Percentiles rank a stretch among this genome's conserved stretches.
phyloP scores from a whole-genome alignment of 2,797 vertebrate species.

The Sus cebifrons region DNA sequence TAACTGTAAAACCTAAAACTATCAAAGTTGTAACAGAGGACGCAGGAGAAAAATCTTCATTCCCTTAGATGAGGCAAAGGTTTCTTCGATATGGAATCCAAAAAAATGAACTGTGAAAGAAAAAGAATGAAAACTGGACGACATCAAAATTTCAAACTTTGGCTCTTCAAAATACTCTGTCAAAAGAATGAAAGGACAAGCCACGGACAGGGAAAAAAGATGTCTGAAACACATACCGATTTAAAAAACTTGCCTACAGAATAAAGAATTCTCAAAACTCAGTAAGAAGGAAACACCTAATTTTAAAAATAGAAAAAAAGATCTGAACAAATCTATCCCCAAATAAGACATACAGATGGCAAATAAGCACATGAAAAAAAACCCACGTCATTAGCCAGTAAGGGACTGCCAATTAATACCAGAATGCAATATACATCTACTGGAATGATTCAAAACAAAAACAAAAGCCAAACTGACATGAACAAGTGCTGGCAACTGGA shows the following conservation, averaged over 20 bases:
- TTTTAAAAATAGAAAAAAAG: background rate
- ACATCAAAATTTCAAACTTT: background rate
- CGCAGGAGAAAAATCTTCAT: background rate
- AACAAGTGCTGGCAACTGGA: background rate
- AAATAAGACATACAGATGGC: background rate
- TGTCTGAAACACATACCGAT: background rate
- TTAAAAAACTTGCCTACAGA: background rate
- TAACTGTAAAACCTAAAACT: background rate
- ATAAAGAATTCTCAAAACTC: background rate
- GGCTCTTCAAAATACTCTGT: background rate
- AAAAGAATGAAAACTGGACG: background rate
- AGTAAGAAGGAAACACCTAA: background rate
- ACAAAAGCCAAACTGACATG: background rate
- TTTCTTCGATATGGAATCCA: background rate
- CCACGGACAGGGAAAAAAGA: background rate
- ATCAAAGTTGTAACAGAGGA: constrained; percentile 10
- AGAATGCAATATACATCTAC: background rate
- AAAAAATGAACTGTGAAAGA: background rate
- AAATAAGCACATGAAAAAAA: background rate
- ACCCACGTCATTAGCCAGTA: background rate
- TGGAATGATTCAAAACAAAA: constrained; percentile 2
- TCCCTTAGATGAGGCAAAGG: background rate
- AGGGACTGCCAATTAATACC: background rate
- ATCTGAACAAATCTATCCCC: background rate
- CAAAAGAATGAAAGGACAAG: constrained; percentile 1